These are phyloP conservation scores for Conops quadrifasciatus DNA, from an alignment of 2,888 invertebrate genomes.

Conservation along the genomic window DNA sequence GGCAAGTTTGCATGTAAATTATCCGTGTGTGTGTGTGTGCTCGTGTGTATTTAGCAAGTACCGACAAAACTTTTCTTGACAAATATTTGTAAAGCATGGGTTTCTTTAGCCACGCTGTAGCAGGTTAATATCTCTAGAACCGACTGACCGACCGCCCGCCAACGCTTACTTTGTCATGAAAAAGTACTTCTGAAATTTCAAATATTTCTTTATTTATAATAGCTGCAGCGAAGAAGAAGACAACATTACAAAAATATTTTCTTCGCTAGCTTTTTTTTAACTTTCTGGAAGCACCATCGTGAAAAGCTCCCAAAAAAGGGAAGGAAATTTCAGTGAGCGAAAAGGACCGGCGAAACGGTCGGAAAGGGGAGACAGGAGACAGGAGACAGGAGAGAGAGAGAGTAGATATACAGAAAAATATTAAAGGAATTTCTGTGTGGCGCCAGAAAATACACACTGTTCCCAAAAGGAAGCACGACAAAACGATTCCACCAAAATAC, in stretches of 20 bases:
- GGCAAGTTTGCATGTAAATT: conserved; percentile 44
- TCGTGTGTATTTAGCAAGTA: conserved; percentile 48
- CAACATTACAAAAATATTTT: no score
- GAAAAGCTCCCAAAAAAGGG: background rate
- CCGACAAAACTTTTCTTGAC: conserved; percentile 49
- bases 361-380: no score
- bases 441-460: conserved; percentile 28
- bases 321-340: background rate
- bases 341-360: no score
- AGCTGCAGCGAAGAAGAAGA: no score
- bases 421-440: conserved; percentile 30
- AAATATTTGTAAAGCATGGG: conserved; percentile 45
- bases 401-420: conserved; percentile 10
- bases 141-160: background rate
- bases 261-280: background rate
- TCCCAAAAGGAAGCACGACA: background rate
- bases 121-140: background rate
- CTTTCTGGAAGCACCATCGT: background rate
- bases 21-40: conserved; percentile 48
- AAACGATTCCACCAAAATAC: no score
- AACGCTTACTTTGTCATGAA: background rate
- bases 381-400: no score
- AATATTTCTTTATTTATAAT: conserved; percentile 21
- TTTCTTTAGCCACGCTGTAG: background rate
- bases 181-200: conserved; percentile 21